phyloP scores from a whole-genome alignment of 1,140 invertebrate genomes.

The Magallana gigas region DNA sequence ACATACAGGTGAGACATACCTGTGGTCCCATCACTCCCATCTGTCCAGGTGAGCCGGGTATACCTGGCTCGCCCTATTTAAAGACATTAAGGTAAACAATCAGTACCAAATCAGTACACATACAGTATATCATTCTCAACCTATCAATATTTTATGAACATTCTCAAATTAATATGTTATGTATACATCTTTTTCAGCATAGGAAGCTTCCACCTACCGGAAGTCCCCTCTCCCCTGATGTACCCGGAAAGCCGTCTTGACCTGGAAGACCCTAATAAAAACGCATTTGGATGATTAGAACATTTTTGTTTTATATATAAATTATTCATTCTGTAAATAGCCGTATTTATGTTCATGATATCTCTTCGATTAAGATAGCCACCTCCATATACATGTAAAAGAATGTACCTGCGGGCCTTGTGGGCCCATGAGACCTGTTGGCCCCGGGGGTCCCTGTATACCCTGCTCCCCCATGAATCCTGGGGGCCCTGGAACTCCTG shows the following conservation, averaged over 20 bases:
- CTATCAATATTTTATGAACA: too few species aligned
- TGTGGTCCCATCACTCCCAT: constrained; percentile 72
- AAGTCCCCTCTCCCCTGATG: constrained; percentile 73
- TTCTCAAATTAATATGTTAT: too few species aligned
- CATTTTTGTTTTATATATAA: too few species aligned
- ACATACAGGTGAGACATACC: constrained; percentile 63
- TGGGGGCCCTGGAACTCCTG: constrained; percentile 71
- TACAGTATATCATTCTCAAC: too few species aligned
- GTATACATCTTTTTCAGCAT: too few species aligned
- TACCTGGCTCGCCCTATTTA: constrained; percentile 71
- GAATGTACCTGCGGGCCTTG: constrained; percentile 64
- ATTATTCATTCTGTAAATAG: too few species aligned
- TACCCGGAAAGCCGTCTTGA: constrained; percentile 72
- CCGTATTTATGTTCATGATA: too few species aligned
- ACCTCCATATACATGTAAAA: too few species aligned
- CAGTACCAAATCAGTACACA: too few species aligned
- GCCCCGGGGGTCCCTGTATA: constrained; percentile 72
- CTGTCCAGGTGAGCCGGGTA: constrained; percentile 67
- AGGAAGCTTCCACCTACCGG: constrained; percentile 60
- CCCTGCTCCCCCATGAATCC: constrained; percentile 74
- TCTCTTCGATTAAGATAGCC: too few species aligned
- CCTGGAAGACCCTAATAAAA: constrained; percentile 70
- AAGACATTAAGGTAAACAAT: not conserved
- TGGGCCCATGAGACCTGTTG: constrained; percentile 68
- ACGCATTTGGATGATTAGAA: not conserved